phyloP scores from a whole-genome alignment of 2,113 vertebrate species.

The Ornithorhynchus anatinus region DNA sequence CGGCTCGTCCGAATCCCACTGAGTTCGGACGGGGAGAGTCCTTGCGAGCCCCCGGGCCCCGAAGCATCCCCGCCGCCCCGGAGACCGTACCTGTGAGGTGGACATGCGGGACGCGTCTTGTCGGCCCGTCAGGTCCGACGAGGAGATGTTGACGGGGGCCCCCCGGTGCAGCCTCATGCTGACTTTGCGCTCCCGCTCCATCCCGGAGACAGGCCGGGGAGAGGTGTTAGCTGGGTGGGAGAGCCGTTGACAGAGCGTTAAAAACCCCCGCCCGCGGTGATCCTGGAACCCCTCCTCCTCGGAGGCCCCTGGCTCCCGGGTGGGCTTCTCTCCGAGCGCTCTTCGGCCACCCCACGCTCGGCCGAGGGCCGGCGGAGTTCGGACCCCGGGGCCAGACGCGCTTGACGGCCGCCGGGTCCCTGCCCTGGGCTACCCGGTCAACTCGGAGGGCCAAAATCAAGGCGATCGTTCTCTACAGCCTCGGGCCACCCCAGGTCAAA shows the following conservation, averaged over 20 bases:
- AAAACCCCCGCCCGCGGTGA: too few relatives aligned
- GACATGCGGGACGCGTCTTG: constrained; percentile 97
- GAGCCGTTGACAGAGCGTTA: neutral
- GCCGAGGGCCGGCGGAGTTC: too few relatives aligned
- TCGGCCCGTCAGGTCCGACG: constrained; percentile 90
- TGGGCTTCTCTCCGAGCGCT: too few relatives aligned
- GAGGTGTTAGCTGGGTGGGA: constrained; percentile 82
- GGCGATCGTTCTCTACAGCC: too few relatives aligned
- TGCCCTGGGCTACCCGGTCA: too few relatives aligned
- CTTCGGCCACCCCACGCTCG: too few relatives aligned
- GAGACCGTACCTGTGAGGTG: constrained; percentile 88
- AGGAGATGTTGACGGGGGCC: constrained; percentile 91
- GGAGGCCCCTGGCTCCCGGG: too few relatives aligned
- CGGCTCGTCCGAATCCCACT: neutral
- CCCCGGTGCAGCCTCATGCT: constrained; percentile 95
- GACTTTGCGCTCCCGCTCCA: constrained; percentile 93
- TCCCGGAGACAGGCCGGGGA: constrained; percentile 85
- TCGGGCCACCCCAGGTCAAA: too few relatives aligned
- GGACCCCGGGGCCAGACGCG: too few relatives aligned
- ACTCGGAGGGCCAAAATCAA: too few relatives aligned
- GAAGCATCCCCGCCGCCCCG: neutral
- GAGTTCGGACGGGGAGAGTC: neutral
- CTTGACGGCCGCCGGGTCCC: too few relatives aligned
- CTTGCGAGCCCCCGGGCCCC: neutral
- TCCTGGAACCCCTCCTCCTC: too few relatives aligned